Base-by-base conservation (phyloP, 2,113 vertebrate species). In the Boleophthalmus pectinirostris region DNA sequence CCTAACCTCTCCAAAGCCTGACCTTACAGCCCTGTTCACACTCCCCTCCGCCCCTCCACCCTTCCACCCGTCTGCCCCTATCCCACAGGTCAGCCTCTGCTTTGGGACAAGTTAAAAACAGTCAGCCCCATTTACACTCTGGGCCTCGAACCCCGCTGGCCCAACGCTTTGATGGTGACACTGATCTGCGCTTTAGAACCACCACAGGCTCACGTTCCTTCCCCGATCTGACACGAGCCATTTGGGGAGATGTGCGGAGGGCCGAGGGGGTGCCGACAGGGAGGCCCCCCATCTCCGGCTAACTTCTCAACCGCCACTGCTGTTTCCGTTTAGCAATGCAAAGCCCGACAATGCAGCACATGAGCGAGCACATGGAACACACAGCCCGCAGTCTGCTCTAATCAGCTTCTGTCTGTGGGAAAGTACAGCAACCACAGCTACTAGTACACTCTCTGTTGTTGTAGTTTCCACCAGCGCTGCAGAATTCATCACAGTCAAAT, bases 141-240 rank as follows among this genome's bases (percentile, higher is more conserved):
- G 69, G 47, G n/a, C 33, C 23, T 56, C 25, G 57, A 57, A 46
- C 35, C 51, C 8, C 53, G 6, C 38, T 53, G 15, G 20, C 74
- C n/a, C 65, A 16, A 53, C 49, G 69, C 78, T 77, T 64, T 82
- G 69, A 79, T 33, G 67, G 69, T 85, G 85, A 92, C 86, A 88
- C 87, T 85, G 87, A 89, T 90, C 82, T 69, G 73, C 56, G 78
- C 78, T 83, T 90, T 75, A 80, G 82, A 89, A 88, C 81, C 87
- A 82, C 81, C 88, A 81, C 84, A 81, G 86, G 73, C 75, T 80
- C 79, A 70, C 71, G 72, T 80, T 81, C 79, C 76, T 10, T 78
- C 81, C 82, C 84, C 82, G 80, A 75, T 68, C 86, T 89, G 90
- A 92, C 88, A 89, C 83, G 78, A 89, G 79, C 73, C 47, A 85